Base-by-base conservation (phyloP, 1,140 invertebrate species). In the Orchestia grillus region DNA sequence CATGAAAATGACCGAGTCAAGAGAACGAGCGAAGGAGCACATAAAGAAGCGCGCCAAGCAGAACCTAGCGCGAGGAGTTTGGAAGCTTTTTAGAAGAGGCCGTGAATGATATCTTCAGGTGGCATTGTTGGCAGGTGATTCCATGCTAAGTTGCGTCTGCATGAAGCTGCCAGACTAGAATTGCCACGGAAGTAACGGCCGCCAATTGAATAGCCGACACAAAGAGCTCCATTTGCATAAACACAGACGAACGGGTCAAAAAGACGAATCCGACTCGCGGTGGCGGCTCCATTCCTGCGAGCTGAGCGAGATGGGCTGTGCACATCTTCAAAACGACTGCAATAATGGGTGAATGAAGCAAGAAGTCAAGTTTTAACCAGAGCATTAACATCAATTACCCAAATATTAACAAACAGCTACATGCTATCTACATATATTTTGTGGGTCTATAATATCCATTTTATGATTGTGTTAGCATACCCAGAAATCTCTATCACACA, bases 101-200 rank as follows among this genome's bases (percentile, higher is more conserved):
- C 8, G 36, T 94, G 92, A 94, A 94, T 45, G 92, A 47, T 47
- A 40, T 47, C 92, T 47, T 40, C 43, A 47, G 44, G 92, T 47
- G 92, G 92, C 92, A 94, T 94, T 94, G 92, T 94, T 94, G 92
- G 92, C 92, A 94, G 92, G 92, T 94, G 92, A 94, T 94, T 94
- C 92, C 92, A 94, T 47, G 92, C 92, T 94, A 94, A 94, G 43
- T 45, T 94, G 92, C 92, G 44, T 94, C 92, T 94, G 92, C 92
- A 94, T 94, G 92, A 94, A 94, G 92, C 92, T 94, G 92, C 92
- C 92, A 94, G 92, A 44, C 92, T 94, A 94, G 92, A 94, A 94
- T 94, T 94, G 92, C 92, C 92, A 45, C 43, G 92, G 44, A 94
- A 94, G 44, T 94, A 94, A 94, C 92, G 92, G 36, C 92, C 92